phyloP scores from a whole-genome alignment of 1,140 invertebrate genomes.

The Drosophila kurseongensis region DNA sequence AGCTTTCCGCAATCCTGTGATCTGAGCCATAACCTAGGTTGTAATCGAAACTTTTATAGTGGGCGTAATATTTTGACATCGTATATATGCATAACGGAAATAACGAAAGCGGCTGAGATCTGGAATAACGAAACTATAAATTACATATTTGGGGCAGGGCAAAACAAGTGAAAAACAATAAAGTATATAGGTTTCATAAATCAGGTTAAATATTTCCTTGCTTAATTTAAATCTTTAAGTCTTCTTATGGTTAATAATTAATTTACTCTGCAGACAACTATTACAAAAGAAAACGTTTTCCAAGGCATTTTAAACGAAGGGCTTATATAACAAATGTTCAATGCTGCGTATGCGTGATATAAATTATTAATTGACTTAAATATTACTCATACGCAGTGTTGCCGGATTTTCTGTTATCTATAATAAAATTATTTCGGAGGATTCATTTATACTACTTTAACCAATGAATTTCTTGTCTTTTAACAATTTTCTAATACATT shows the following conservation, averaged over 20 bases:
- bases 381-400: slow-evolving; percentile 16
- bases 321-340: not conserved
- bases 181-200: too few relatives aligned
- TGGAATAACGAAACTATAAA: not conserved
- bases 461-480: too few relatives aligned
- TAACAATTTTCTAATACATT: not conserved
- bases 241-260: too few relatives aligned
- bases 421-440: too few relatives aligned
- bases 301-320: not conserved
- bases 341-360: slow-evolving; percentile 18
- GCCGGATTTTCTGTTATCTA: not conserved
- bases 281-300: not conserved
- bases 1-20: slow-evolving; percentile 63
- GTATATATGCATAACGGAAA: not conserved
- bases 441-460: too few relatives aligned
- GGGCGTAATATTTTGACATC: slow-evolving; percentile 4
- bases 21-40: slow-evolving; percentile 35
- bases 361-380: too few relatives aligned
- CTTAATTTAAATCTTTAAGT: too few relatives aligned
- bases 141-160: too few relatives aligned
- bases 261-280: too few relatives aligned
- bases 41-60: slow-evolving; percentile 28
- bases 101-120: not conserved
- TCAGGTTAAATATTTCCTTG: too few relatives aligned
- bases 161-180: not conserved